Percentiles rank a stretch among this genome's conserved stretches.
phyloP scores from a whole-genome alignment of 2,888 invertebrate species.

The Eupithecia dodoneata region DNA sequence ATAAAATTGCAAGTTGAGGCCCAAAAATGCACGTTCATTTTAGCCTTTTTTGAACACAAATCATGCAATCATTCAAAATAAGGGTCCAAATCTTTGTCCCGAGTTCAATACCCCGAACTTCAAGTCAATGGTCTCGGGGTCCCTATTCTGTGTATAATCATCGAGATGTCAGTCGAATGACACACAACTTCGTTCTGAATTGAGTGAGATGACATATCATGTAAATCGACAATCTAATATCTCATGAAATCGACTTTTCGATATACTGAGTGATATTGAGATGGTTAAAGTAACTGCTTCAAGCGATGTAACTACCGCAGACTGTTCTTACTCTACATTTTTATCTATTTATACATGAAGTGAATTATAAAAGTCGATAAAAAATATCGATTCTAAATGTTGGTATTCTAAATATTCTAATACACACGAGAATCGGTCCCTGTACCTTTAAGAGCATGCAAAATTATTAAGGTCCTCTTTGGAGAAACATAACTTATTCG shows the following conservation, averaged over 20 bases:
- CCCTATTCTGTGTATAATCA: constrained; percentile 7
- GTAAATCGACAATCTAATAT: neutral
- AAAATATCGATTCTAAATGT: neutral
- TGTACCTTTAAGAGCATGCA: constrained; percentile 32
- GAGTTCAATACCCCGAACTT: constrained; percentile 39
- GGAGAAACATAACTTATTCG: constrained; percentile 50
- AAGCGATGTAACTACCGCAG: neutral
- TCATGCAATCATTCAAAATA: constrained; percentile 43
- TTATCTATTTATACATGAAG: neutral
- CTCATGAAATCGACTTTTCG: neutral
- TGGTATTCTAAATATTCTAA: neutral
- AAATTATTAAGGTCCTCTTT: constrained; percentile 44
- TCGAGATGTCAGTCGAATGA: neutral
- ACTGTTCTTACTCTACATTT: neutral
- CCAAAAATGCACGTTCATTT: constrained; percentile 10
- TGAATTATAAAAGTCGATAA: neutral
- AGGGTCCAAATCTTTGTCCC: constrained; percentile 43
- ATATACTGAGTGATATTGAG: neutral
- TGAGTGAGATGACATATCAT: neutral
- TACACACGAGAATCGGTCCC: neutral
- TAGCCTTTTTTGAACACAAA: constrained; percentile 33
- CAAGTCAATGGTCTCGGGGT: constrained; percentile 39
- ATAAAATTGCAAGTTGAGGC: neutral
- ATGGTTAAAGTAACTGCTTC: neutral
- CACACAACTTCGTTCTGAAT: neutral